phyloP scores from a whole-genome alignment of 2,888 invertebrate genomes.

The Drepana falcataria region DNA sequence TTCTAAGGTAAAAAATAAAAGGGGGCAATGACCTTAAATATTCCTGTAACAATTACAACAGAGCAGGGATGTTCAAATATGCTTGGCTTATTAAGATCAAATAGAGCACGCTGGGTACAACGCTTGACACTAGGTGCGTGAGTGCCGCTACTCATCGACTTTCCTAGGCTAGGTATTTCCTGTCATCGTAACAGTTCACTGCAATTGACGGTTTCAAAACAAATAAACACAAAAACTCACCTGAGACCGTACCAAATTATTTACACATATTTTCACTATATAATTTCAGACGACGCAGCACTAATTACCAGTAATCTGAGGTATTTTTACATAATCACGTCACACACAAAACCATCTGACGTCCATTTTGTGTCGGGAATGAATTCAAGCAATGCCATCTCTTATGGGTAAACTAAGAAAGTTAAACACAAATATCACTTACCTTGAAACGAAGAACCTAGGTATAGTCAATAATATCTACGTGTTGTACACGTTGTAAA shows the following conservation, averaged over 20 bases:
- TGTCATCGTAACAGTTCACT: slow-evolving; percentile 8
- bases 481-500: slow-evolving; percentile 23
- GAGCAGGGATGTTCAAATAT: neutral
- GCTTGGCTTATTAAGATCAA: slow-evolving; percentile 10
- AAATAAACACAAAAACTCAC: slow-evolving; percentile 9
- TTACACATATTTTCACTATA: neutral
- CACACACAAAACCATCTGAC: slow-evolving; percentile 56
- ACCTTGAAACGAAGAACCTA: slow-evolving; percentile 33
- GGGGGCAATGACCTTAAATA: slow-evolving; percentile 53
- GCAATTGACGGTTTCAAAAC: slow-evolving; percentile 10
- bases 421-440: slow-evolving; percentile 23
- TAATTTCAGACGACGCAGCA: neutral
- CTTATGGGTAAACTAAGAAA: neutral
- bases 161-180: slow-evolving; percentile 14
- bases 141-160: slow-evolving; percentile 27
- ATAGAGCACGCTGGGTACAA: slow-evolving; percentile 12
- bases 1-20: slow-evolving; percentile 7
- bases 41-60: slow-evolving; percentile 41
- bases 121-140: slow-evolving; percentile 14
- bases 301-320: slow-evolving; percentile 16
- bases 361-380: slow-evolving; percentile 66
- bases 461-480: slow-evolving; percentile 22
- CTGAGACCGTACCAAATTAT: slow-evolving; percentile 8
- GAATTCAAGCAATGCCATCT: slow-evolving; percentile 7
- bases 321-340: slow-evolving; percentile 71